These are phyloP conservation scores for Echeneis naucrates DNA, from an alignment of 2,797 vertebrate genomes.

Conservation along the genomic window DNA sequence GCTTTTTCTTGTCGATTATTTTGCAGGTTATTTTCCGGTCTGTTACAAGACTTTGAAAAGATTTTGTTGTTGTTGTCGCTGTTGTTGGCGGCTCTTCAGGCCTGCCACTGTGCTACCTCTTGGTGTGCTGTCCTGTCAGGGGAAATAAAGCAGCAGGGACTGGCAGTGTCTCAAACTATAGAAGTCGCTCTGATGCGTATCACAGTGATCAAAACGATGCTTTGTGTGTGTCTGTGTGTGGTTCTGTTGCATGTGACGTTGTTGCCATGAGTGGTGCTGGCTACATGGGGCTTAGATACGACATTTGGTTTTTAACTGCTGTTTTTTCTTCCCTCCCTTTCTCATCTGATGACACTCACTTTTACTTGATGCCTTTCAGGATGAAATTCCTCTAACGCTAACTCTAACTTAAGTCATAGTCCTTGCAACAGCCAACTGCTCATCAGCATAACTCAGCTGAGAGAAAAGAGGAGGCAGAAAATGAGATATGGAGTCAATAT, in stretches of 20 bases:
- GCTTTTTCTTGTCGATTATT: not conserved
- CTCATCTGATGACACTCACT: conserved; percentile 68
- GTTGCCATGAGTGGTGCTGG: conserved; percentile 48
- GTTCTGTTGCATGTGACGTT: conserved; percentile 49
- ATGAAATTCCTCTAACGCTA: conserved; percentile 78
- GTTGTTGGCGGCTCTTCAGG: too few species aligned
- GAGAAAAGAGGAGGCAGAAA: conserved; percentile 69
- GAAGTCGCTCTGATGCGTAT: conserved; percentile 37
- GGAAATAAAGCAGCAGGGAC: conserved; percentile 47
- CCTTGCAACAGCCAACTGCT: conserved; percentile 71
- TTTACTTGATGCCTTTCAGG: conserved; percentile 71
- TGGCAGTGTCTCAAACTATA: conserved; percentile 41
- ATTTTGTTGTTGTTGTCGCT: conserved; percentile 16
- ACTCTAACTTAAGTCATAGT: conserved; percentile 63
- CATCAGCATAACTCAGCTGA: conserved; percentile 56
- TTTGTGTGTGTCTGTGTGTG: conserved; percentile 50
- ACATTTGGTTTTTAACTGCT: conserved; percentile 62
- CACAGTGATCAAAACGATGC: conserved; percentile 48
- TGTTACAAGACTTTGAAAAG: conserved; percentile 3
- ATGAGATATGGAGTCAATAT: conserved; percentile 60
- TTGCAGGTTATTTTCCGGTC: not conserved
- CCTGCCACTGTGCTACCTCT: conserved; percentile 32
- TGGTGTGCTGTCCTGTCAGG: conserved; percentile 34
- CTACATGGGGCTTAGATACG: conserved; percentile 44
- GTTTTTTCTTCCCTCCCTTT: conserved; percentile 45